These are phyloP conservation scores for Drosophila nigricruria DNA, from an alignment of 2,888 invertebrate genomes.

Conservation along the genomic window DNA sequence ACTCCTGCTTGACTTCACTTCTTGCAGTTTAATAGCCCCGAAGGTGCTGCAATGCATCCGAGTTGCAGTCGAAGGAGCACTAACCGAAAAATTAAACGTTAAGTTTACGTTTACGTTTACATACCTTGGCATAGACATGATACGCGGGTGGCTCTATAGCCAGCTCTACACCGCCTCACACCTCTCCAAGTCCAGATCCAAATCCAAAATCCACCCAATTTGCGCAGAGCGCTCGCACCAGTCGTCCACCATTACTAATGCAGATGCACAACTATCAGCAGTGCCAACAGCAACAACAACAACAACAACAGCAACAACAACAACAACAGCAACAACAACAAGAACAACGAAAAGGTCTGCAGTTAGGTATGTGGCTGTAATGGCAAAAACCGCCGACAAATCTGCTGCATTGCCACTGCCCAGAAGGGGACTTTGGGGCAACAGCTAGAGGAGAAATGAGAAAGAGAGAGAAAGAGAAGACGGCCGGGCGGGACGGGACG, in stretches of 20 bases:
- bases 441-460: constrained; percentile 4
- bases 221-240: constrained; percentile 61
- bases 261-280: constrained; percentile 73
- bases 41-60: constrained; percentile 53
- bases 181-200: constrained; percentile 20
- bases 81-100: constrained; percentile 60
- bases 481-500: neutral
- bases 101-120: constrained; percentile 56
- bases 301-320: constrained; percentile 18
- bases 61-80: constrained; percentile 18
- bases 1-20: too few species aligned
- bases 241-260: constrained; percentile 76
- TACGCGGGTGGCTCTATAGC: constrained; percentile 3
- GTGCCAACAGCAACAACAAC: constrained; percentile 29
- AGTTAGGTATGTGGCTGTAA: constrained; percentile 60
- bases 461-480: neutral
- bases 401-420: constrained; percentile 73
- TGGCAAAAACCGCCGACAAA: constrained; percentile 77
- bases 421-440: constrained; percentile 25
- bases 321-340: constrained; percentile 7
- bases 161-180: neutral
- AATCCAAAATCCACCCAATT: constrained; percentile 67
- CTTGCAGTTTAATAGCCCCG: constrained; percentile 72
- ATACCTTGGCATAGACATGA: constrained; percentile 31
- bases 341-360: constrained; percentile 13